phyloP scores from a whole-genome alignment of 1,140 invertebrate species.

The Calosoma granatense region DNA sequence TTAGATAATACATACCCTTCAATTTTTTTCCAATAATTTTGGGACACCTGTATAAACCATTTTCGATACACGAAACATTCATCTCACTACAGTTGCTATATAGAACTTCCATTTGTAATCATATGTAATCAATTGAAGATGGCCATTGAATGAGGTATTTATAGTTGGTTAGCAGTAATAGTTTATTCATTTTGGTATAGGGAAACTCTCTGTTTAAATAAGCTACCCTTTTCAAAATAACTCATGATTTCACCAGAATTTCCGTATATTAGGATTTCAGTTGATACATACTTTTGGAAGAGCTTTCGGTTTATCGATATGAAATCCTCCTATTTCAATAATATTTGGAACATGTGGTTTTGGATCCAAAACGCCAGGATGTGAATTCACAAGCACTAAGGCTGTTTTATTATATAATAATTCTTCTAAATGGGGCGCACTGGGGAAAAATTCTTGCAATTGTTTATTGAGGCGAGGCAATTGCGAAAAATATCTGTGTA shows the following conservation, averaged over 20 bases:
- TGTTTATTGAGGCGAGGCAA: slow-evolving; percentile 30
- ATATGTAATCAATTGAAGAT: too few relatives aligned
- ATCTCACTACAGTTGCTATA: too few relatives aligned
- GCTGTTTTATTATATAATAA: slow-evolving; percentile 39
- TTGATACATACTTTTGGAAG: slow-evolving; percentile 28
- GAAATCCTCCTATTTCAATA: slow-evolving; percentile 42
- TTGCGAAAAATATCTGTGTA: slow-evolving; percentile 13
- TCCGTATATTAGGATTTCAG: too few relatives aligned
- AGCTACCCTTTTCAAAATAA: neutral
- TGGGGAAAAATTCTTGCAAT: slow-evolving; percentile 31
- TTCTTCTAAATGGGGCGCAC: slow-evolving; percentile 37
- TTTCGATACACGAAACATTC: too few relatives aligned
- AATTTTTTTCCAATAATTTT: too few relatives aligned
- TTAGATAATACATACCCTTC: too few relatives aligned
- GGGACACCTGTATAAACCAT: too few relatives aligned
- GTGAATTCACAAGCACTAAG: slow-evolving; percentile 43
- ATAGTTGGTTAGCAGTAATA: too few relatives aligned
- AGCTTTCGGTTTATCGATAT: slow-evolving; percentile 31
- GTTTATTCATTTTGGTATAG: too few relatives aligned
- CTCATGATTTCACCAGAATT: slow-evolving; percentile 8
- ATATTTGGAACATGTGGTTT: slow-evolving; percentile 44
- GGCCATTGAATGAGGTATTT: too few relatives aligned
- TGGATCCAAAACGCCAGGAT: slow-evolving; percentile 40
- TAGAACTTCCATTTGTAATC: too few relatives aligned
- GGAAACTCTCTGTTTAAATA: slow-evolving; percentile 2